Percentiles rank a stretch among this genome's conserved stretches.
Conservation (phyloP, 2,888 invertebrate species). For the Polymixis lichenea region DNA sequence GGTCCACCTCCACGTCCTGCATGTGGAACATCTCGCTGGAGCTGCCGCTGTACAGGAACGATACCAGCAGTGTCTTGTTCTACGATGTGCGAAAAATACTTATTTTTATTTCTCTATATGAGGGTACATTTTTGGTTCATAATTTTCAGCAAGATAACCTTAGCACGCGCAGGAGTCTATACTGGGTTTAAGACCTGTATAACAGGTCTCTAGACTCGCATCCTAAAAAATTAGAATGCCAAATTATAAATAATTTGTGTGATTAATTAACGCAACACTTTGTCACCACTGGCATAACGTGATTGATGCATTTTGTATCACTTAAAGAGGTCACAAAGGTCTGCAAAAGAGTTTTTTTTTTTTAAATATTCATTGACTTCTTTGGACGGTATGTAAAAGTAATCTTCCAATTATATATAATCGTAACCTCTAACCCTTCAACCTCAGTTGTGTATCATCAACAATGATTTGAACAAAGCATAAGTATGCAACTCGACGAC, state of each 20-base stretch:
- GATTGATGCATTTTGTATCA: background rate
- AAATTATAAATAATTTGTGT: background rate
- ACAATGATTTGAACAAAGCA: background rate
- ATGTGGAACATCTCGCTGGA: constrained; percentile 95
- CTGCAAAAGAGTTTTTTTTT: background rate
- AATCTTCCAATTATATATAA: background rate
- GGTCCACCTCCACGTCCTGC: constrained; percentile 96
- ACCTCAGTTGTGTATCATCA: background rate
- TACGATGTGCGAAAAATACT: constrained; percentile 81
- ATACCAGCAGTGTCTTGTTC: constrained; percentile 96
- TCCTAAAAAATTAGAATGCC: no score
- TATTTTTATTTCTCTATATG: background rate
- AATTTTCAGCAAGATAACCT: background rate
- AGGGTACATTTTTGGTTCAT: no score
- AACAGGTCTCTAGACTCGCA: background rate
- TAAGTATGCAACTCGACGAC: background rate
- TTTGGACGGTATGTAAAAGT: background rate
- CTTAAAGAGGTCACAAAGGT: background rate
- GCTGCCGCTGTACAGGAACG: constrained; percentile 96
- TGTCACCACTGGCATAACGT: background rate
- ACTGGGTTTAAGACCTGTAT: background rate
- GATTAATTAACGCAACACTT: background rate
- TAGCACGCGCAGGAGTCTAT: no score
- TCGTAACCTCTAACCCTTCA: background rate
- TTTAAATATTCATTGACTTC: background rate